Conservation (phyloP, 1,140 invertebrate species). For the Zaprionus capensis region DNA sequence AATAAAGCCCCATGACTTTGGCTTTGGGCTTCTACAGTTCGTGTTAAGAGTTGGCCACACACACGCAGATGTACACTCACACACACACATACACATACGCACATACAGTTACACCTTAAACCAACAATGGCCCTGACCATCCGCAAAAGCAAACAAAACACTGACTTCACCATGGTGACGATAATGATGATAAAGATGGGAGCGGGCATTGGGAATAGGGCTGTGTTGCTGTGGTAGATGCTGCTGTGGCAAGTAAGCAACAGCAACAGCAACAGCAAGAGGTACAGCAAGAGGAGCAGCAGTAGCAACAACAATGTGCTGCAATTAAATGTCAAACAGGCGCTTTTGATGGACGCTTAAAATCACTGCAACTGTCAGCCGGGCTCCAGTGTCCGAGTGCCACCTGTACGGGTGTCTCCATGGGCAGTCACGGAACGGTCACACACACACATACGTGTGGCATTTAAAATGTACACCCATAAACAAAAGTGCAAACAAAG, state of each 20-base stretch:
- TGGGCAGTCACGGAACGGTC: conserved; percentile 63
- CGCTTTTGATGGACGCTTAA: conserved; percentile 79
- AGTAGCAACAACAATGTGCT: conserved; percentile 64
- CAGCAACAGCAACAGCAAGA: conserved; percentile 5
- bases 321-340: conserved; percentile 81
- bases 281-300: neutral
- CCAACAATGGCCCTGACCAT: conserved; percentile 28
- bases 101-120: conserved; percentile 21
- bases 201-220: neutral
- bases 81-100: conserved; percentile 26
- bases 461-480: conserved; percentile 82
- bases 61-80: conserved; percentile 21
- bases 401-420: conserved; percentile 7
- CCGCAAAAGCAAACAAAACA: conserved; percentile 30
- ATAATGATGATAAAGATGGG: conserved; percentile 14
- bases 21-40: conserved; percentile 62
- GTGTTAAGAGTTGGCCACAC: conserved; percentile 65
- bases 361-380: conserved; percentile 77
- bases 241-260: conserved; percentile 10
- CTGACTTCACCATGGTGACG: conserved; percentile 16
- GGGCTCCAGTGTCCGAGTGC: conserved; percentile 36
- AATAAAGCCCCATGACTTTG: conserved; percentile 78
- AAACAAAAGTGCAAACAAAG: conserved; percentile 83
- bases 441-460: conserved; percentile 50
- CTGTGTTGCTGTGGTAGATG: neutral